Evolutionary conservation across 2,888 invertebrate genomes (phyloP), one percentile per base, ranked within the genome.

Genomic region (Zonitis immaculata): DNA sequence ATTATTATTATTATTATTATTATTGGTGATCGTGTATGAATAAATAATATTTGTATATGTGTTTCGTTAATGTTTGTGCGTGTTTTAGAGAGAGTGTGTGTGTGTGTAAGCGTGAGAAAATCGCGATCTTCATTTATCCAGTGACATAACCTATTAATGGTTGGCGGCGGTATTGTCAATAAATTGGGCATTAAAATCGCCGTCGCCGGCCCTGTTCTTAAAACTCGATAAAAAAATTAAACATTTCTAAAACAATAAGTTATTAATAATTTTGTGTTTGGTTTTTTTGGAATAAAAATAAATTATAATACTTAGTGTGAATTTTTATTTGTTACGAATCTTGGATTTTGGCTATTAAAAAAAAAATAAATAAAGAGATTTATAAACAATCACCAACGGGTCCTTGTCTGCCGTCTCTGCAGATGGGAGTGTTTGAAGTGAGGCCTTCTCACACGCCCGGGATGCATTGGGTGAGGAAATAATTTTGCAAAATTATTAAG

Each of bases 341-440:
- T 35, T 3, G 9, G 18, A 18, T 18, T 35, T 35, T 35, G 35
- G 35, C 35, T 16, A 18, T 16, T 9, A 18, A n/a, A n/a, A n/a
- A n/a, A n/a, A n/a, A n/a, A n/a, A n/a, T n/a, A n/a, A n/a, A n/a
- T n/a, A n/a, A 18, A 18, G 18, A 2, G 35, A 9, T 1, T 16
- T 35, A 18, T 18, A 16, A 5, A 12, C 9, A 44, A 43, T 44
- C 44, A 60, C 62, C 64, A 53, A 54, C 60, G 66, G 73, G 67
- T 5, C 44, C 28, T 27, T 44, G 52, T 65, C 69, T 68, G 74
- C 73, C 75, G 73, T 74, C 80, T 75, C 81, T 80, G 85, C 89
- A 88, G 88, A 91, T 91, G 90, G 90, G 90, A 88, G 89, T 91
- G 82, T 90, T 88, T 86, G 89, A 89, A 84, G 89, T 89, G 81